phyloP scores from a whole-genome alignment of 2,113 vertebrate genomes.

The Cyprinus carpio region DNA sequence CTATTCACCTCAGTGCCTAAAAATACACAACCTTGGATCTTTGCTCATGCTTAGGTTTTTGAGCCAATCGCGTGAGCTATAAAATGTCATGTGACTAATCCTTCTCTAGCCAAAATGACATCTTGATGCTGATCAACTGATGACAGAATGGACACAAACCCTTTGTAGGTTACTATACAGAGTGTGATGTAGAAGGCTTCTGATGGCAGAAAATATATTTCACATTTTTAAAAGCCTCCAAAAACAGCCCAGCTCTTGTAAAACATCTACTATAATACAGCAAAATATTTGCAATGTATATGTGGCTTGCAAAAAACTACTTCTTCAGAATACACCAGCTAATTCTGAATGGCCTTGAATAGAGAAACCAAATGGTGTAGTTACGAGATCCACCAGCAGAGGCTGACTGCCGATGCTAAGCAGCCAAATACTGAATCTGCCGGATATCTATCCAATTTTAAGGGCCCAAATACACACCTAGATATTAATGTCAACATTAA shows the following conservation, averaged over 20 bases:
- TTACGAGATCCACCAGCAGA: background rate
- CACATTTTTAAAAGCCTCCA: background rate
- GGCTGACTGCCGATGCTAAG: background rate
- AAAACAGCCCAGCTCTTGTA: background rate
- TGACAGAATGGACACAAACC: background rate
- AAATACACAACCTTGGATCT: background rate
- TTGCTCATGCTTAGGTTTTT: background rate
- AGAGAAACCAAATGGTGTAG: background rate
- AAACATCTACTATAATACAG: background rate
- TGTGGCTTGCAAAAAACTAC: background rate
- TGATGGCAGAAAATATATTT: background rate
- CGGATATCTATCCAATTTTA: background rate
- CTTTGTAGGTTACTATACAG: background rate
- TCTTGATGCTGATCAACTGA: background rate
- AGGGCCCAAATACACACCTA: background rate
- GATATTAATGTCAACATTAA: background rate
- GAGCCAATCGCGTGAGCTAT: background rate
- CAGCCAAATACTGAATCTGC: background rate
- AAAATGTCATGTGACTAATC: background rate
- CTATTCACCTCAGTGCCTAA: background rate
- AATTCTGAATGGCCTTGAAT: background rate
- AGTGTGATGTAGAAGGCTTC: background rate
- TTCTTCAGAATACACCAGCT: background rate
- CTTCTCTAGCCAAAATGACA: background rate
- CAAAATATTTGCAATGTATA: background rate